Evolutionary conservation across 2,797 vertebrate species (phyloP).

Genomic region (Distichodus sexfasciatus): DNA sequence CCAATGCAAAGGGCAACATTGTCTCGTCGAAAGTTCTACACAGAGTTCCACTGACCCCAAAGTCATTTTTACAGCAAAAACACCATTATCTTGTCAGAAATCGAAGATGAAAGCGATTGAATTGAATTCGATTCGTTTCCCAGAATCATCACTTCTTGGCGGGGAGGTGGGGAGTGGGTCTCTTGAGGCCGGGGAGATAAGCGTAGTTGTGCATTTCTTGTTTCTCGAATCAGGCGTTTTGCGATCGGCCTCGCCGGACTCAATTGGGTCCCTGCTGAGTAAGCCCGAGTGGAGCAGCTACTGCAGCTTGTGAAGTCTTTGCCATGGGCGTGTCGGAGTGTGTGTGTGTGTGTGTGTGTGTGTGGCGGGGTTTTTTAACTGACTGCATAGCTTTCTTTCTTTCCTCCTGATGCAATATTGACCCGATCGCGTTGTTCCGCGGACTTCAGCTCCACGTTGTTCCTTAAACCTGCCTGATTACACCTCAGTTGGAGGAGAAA

Average conservation of each 20-base stretch:
- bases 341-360: constrained; percentile 45
- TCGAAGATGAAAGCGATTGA: constrained; percentile 46
- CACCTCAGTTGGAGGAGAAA: constrained; percentile 21
- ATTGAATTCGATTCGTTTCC: constrained; percentile 38
- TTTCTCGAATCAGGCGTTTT: constrained; percentile 47
- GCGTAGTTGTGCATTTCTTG: constrained; percentile 50
- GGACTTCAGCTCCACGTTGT: constrained; percentile 48
- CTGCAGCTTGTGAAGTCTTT: constrained; percentile 65
- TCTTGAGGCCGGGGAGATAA: too few relatives aligned
- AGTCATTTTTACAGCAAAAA: constrained; percentile 45
- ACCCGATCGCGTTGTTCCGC: constrained; percentile 47
- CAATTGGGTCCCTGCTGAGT: constrained; percentile 63
- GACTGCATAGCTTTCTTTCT: constrained; percentile 52
- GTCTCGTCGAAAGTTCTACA: constrained; percentile 10
- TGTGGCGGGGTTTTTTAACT: constrained; percentile 54
- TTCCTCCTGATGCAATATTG: constrained; percentile 61
- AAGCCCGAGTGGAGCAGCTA: constrained; percentile 55
- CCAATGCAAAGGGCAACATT: not conserved
- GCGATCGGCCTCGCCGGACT: constrained; percentile 52
- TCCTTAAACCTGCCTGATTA: constrained; percentile 37
- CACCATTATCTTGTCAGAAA: constrained; percentile 37
- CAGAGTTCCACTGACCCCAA: constrained; percentile 4
- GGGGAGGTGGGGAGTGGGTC: constrained; percentile 3
- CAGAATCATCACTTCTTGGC: constrained; percentile 49
- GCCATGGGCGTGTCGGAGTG: constrained; percentile 50